Conservation (phyloP, 2,888 invertebrate genomes). For the Trachelus tabidus region DNA sequence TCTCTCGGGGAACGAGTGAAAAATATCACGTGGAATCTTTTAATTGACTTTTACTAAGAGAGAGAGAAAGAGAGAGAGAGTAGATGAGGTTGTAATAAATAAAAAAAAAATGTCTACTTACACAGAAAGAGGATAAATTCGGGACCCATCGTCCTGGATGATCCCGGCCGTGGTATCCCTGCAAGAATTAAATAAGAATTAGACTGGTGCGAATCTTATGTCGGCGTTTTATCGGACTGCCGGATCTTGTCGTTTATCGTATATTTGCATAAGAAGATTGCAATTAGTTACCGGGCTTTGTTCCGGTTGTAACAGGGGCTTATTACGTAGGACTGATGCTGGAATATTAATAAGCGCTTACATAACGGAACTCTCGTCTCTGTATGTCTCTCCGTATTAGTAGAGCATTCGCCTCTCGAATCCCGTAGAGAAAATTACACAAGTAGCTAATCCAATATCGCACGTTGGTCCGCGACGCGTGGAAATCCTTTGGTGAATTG, state of each 20-base stretch:
- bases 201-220: not conserved
- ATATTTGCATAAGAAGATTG: slow-evolving; percentile 3
- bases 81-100: not conserved
- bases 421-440: no score
- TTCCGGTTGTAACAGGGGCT: not conserved
- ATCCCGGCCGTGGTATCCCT: slow-evolving; percentile 49
- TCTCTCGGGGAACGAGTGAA: no score
- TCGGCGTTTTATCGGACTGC: no score
- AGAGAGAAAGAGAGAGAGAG: not conserved
- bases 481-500: no score
- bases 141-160: slow-evolving; percentile 49
- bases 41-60: not conserved
- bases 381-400: not conserved
- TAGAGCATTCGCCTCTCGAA: not conserved
- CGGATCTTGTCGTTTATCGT: not conserved
- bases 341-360: not conserved
- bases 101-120: slow-evolving; percentile 40
- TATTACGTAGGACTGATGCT: not conserved
- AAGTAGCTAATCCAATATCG: no score
- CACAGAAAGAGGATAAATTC: slow-evolving; percentile 50
- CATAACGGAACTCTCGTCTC: not conserved
- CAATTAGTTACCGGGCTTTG: not conserved
- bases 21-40: no score
- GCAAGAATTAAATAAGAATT: slow-evolving; percentile 36
- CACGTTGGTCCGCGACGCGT: no score